phyloP scores from a whole-genome alignment of 2,113 vertebrate species.

The Spermophilus dauricus region DNA sequence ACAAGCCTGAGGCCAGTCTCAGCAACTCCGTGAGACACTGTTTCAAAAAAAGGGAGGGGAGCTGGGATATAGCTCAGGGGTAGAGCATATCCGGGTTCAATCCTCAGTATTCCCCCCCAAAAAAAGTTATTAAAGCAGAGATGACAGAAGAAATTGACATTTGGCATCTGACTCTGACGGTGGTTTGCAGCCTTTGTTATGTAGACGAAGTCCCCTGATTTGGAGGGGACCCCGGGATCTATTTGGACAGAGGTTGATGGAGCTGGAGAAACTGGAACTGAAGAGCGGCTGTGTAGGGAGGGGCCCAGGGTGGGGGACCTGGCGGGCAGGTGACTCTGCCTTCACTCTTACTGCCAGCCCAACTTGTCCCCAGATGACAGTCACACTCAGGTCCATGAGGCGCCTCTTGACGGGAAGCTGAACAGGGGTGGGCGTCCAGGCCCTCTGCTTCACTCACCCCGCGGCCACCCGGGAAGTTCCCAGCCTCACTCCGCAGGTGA shows the following conservation, averaged over 20 bases:
- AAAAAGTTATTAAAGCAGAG: neutral
- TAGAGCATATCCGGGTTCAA: neutral
- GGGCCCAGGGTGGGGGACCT: fast-evolving
- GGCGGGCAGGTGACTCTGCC: neutral
- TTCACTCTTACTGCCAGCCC: neutral
- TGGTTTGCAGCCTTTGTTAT: neutral
- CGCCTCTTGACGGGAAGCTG: fast-evolving
- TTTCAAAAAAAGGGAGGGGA: neutral
- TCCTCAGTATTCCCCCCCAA: too few relatives aligned
- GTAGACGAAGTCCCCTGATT: neutral
- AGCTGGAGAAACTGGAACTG: fast-evolving
- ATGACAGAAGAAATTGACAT: neutral
- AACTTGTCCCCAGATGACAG: neutral
- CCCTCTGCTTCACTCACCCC: neutral
- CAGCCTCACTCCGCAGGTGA: neutral
- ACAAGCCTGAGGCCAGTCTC: neutral
- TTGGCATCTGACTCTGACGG: neutral
- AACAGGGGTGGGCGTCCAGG: fast-evolving
- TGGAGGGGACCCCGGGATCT: neutral
- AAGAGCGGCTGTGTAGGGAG: neutral
- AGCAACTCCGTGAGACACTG: neutral
- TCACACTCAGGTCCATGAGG: too few relatives aligned
- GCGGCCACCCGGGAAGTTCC: fast-evolving
- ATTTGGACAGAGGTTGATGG: neutral
- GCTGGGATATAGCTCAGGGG: neutral